A percentile compares a stretch with the other conserved stretches of the same genome.
These are phyloP conservation scores for Halcyon malimbica DNA, from an alignment of 2,113 vertebrate species.

Conservation along the genomic window DNA sequence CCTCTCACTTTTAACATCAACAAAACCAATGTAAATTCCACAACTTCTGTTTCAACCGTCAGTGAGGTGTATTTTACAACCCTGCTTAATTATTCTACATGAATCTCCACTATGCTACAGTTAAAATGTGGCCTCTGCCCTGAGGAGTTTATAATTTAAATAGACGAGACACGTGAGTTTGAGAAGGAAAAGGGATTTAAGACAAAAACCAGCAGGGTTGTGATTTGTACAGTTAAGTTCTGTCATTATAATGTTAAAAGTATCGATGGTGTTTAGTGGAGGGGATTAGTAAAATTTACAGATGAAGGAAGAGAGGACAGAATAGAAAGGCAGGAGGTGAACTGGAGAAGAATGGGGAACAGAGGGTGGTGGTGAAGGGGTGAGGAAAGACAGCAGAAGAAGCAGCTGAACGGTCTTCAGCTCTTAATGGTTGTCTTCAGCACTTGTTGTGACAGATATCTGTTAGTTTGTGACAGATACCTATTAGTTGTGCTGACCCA, in stretches of 20 bases:
- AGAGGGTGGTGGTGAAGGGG: background rate
- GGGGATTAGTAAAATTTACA: background rate
- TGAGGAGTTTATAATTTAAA: background rate
- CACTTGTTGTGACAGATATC: background rate
- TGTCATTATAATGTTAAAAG: background rate
- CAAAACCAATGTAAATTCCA: background rate
- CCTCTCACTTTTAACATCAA: background rate
- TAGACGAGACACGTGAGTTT: background rate
- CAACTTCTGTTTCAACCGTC: background rate
- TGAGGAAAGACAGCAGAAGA: background rate
- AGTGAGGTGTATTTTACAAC: background rate
- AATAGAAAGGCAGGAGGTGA: background rate
- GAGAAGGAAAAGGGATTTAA: background rate
- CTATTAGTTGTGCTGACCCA: background rate
- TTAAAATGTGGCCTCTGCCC: constrained; percentile 4
- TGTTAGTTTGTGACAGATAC: background rate
- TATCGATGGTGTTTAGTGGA: background rate
- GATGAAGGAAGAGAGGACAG: background rate
- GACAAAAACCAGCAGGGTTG: background rate
- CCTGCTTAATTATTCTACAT: background rate
- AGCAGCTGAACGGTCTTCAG: background rate
- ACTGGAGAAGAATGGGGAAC: background rate
- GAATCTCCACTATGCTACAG: background rate
- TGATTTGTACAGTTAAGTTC: background rate
- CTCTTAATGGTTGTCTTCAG: background rate